These are phyloP conservation scores for Cephus rjabovi DNA, from an alignment of 2,888 invertebrate genomes.

Conservation along the genomic window DNA sequence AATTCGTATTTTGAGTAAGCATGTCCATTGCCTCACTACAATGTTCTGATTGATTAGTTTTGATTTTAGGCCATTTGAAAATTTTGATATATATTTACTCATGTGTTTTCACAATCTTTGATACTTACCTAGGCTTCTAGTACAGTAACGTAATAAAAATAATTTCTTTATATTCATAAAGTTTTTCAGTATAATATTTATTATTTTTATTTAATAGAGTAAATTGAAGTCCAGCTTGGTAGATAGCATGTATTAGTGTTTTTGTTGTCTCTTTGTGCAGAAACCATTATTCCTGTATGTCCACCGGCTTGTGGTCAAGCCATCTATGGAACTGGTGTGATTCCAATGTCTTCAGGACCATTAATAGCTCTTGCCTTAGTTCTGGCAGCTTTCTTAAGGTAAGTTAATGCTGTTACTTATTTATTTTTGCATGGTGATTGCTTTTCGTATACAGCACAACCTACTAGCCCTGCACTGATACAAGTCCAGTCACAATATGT, in stretches of 20 bases:
- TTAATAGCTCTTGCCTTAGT: slow-evolving; percentile 68
- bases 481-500: neutral
- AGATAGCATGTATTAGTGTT: slow-evolving; percentile 59
- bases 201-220: slow-evolving; percentile 22
- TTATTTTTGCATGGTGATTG: neutral
- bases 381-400: slow-evolving; percentile 67
- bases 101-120: neutral
- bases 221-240: slow-evolving; percentile 27
- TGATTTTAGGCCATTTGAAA: neutral
- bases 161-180: neutral
- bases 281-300: slow-evolving; percentile 92
- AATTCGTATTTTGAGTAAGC: neutral
- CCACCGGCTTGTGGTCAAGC: slow-evolving; percentile 90
- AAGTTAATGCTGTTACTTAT: slow-evolving; percentile 33
- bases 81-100: neutral
- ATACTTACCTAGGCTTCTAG: neutral
- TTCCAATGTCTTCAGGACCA: slow-evolving; percentile 66
- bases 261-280: slow-evolving; percentile 70
- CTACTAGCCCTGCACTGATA: neutral
- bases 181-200: slow-evolving; percentile 1
- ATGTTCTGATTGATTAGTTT: neutral
- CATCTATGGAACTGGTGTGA: slow-evolving; percentile 72
- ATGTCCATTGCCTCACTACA: neutral
- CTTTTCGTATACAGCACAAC: neutral
- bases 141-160: neutral